Base-by-base conservation (phyloP, 2,113 vertebrate genomes). In the Nothocercus nigrocapillus region DNA sequence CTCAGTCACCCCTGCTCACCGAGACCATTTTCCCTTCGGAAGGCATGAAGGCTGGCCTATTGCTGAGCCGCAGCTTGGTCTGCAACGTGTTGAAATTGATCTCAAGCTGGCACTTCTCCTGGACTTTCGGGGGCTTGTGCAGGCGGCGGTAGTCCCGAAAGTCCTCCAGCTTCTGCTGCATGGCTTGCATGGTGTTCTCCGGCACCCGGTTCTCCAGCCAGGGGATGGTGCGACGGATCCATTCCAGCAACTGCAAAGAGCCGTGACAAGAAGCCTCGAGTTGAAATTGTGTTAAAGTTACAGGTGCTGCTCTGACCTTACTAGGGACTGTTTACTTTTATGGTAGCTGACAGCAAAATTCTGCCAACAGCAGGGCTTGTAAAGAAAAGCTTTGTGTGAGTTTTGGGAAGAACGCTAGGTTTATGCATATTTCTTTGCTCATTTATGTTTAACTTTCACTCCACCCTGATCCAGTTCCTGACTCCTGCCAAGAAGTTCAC, bases 1-100 rank as follows among this genome's bases (percentile, higher is more conserved):
- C 89, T 18, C 38, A 54, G 67, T 9, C 11, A 19, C 11, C 21
- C 62, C 51, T 19, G 83, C 99, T 96, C 95, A 99, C 99, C 98
- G 99, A 99, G 82, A 99, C 99, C 99, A 99, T 99, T 96, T 99
- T 99, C 56, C 99, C 99, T 97, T 99, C 99, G 0, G 99, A 99
- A 75, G 99, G 99, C 99, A 99, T 99, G 98, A 99, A 99, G 89
- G 99, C 99, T 3, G 99, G 99, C 88, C 99, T 95, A 95, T 99
- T 99, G 98, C 99, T 99, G 93, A 99, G 99, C 45, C 99, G 96
- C 91, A 99, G 98, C 91, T 99, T 99, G 96, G 99, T 99, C 98
- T 99, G 99, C 97, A 99, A 97, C 5, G 99, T 99, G 98, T 99
- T 99, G 98, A 99, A 99, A 95, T 99, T 99, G 98, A 99, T 99